Conservation (phyloP, 2,888 invertebrate species). For the Malthinus seriepunctatus region DNA sequence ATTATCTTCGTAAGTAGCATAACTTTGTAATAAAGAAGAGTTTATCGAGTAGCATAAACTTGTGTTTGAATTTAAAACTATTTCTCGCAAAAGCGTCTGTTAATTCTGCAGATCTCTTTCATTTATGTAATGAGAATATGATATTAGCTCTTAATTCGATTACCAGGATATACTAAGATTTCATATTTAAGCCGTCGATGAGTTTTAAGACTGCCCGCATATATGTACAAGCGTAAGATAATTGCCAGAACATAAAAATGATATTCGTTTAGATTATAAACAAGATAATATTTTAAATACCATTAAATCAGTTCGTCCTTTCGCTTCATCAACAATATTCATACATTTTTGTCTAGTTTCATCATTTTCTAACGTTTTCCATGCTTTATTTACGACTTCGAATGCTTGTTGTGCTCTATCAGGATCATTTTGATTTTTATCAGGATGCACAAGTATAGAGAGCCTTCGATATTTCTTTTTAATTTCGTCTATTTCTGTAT, state of each 20-base stretch:
- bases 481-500: slow-evolving; percentile 85
- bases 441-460: slow-evolving; percentile 98
- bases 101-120: too few species aligned
- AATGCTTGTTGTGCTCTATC: slow-evolving; percentile 93
- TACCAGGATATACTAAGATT: too few species aligned
- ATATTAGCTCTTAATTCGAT: too few species aligned
- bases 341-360: slow-evolving; percentile 91
- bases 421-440: slow-evolving; percentile 96
- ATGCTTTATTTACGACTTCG: slow-evolving; percentile 92
- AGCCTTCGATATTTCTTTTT: slow-evolving; percentile 96
- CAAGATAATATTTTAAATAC: slow-evolving; percentile 55
- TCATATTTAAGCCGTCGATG: too few species aligned
- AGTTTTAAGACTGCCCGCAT: too few species aligned
- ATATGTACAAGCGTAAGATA: too few species aligned
- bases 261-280: neutral
- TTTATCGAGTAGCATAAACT: too few species aligned
- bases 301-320: slow-evolving; percentile 91
- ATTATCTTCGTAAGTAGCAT: neutral
- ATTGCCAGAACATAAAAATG: neutral
- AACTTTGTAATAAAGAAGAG: neutral
- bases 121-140: too few species aligned
- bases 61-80: too few species aligned
- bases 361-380: slow-evolving; percentile 94
- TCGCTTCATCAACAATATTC: slow-evolving; percentile 97
- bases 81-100: too few species aligned